Conservation (phyloP, 2,113 vertebrate genomes). For the Ammodytes dubius region DNA sequence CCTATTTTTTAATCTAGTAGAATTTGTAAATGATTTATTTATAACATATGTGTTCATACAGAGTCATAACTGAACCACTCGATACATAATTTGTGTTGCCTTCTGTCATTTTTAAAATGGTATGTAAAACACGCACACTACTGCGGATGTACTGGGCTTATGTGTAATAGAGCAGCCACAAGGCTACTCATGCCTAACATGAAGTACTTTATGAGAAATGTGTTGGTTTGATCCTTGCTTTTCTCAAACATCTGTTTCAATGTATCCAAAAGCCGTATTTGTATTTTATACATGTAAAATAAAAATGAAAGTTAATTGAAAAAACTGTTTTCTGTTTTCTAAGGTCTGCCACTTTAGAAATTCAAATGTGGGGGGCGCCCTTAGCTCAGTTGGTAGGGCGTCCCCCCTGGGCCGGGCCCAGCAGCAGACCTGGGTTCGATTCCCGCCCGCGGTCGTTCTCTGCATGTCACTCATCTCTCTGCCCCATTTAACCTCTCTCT, state of each 20-base stretch:
- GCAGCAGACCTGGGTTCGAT: too few relatives aligned
- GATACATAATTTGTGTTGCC: not conserved
- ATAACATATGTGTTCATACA: conserved; percentile 16
- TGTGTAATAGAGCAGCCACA: conserved; percentile 1
- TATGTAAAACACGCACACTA: not conserved
- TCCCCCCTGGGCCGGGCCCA: too few relatives aligned
- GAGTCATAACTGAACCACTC: not conserved
- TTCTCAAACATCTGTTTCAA: not conserved
- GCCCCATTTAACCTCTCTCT: too few relatives aligned
- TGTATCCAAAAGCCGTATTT: conserved; percentile 8
- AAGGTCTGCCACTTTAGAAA: not conserved
- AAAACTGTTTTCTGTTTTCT: not conserved
- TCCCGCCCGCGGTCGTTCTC: too few relatives aligned
- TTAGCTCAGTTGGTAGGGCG: too few relatives aligned
- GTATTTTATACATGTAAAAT: conserved; percentile 55
- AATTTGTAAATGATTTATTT: conserved; percentile 10
- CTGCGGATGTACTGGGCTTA: not conserved
- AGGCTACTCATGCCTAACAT: conserved; percentile 35
- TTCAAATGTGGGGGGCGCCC: not conserved
- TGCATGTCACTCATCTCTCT: too few relatives aligned
- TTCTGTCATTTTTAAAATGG: not conserved
- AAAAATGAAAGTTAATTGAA: conserved; percentile 45
- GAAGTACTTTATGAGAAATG: conserved; percentile 11
- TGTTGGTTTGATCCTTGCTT: not conserved
- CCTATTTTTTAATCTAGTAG: not conserved